Conservation (phyloP, 2,797 vertebrate genomes). For the Caiman crocodilus region DNA sequence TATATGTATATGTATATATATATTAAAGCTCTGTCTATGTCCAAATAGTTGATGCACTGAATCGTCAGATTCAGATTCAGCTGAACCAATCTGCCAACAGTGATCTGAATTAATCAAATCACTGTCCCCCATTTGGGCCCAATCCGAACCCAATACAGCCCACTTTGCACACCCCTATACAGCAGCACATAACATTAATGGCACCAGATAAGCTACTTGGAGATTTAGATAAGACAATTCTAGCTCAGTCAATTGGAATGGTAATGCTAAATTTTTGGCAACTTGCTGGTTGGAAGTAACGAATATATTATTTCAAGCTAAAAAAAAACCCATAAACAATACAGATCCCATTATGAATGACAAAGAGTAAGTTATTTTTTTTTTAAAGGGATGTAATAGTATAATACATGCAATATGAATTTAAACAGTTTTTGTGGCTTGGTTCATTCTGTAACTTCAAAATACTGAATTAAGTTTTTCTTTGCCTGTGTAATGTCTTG, state of each 20-base stretch:
- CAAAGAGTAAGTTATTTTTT: not conserved
- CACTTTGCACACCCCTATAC: too few relatives aligned
- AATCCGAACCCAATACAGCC: too few relatives aligned
- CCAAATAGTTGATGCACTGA: too few relatives aligned
- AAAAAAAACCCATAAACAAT: not conserved
- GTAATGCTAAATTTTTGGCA: not conserved
- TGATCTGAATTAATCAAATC: too few relatives aligned
- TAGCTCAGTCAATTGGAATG: not conserved
- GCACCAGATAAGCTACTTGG: not conserved
- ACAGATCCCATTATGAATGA: not conserved
- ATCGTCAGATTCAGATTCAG: too few relatives aligned
- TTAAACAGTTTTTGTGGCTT: not conserved
- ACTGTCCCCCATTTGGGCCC: too few relatives aligned
- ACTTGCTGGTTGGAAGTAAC: not conserved
- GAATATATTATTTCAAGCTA: not conserved
- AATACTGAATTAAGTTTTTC: not conserved
- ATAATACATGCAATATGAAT: not conserved
- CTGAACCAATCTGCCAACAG: too few relatives aligned
- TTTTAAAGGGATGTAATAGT: not conserved
- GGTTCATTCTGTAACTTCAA: not conserved
- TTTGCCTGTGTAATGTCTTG: not conserved
- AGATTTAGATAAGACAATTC: not conserved
- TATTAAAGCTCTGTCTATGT: too few relatives aligned
- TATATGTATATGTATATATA: too few relatives aligned
- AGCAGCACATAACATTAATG: not conserved